Evolutionary conservation across 1,140 invertebrate genomes (phyloP).

Genomic region (Lucilia cuprina): DNA sequence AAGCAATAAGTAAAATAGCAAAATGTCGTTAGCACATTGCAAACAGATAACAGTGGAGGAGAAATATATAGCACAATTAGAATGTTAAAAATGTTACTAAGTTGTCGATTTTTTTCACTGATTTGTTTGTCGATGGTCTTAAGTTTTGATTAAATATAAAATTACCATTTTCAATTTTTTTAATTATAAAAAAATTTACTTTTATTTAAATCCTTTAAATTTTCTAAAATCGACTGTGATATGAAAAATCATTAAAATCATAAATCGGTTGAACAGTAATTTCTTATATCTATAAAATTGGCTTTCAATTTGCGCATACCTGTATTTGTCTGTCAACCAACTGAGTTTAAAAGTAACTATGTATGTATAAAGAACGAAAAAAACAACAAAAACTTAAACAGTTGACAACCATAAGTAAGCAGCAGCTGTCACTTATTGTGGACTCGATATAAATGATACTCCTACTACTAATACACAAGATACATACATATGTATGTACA

Average conservation of each 20-base stretch:
- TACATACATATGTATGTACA: too few relatives aligned
- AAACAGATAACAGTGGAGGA: conserved; percentile 43
- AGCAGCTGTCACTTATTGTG: conserved; percentile 32
- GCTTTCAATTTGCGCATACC: neutral
- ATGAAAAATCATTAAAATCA: too few relatives aligned
- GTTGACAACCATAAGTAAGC: conserved; percentile 21
- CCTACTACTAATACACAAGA: neutral
- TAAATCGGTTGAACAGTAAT: too few relatives aligned
- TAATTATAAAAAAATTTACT: too few relatives aligned
- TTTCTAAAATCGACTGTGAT: neutral
- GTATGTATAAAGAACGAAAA: neutral
- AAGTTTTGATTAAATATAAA: too few relatives aligned
- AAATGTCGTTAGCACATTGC: conserved; percentile 60
- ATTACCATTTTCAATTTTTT: too few relatives aligned
- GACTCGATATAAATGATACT: neutral
- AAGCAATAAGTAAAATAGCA: conserved; percentile 61
- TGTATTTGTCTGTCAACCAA: neutral
- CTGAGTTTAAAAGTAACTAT: neutral
- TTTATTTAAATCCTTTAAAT: neutral
- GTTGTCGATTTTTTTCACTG: too few relatives aligned
- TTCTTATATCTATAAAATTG: neutral
- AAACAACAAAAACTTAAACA: neutral
- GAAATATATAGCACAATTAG: neutral
- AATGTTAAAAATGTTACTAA: too few relatives aligned
- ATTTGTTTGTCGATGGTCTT: too few relatives aligned